Evolutionary conservation across 1,140 invertebrate genomes (phyloP).

Genomic region (Trichomalopsis sarcophagae): DNA sequence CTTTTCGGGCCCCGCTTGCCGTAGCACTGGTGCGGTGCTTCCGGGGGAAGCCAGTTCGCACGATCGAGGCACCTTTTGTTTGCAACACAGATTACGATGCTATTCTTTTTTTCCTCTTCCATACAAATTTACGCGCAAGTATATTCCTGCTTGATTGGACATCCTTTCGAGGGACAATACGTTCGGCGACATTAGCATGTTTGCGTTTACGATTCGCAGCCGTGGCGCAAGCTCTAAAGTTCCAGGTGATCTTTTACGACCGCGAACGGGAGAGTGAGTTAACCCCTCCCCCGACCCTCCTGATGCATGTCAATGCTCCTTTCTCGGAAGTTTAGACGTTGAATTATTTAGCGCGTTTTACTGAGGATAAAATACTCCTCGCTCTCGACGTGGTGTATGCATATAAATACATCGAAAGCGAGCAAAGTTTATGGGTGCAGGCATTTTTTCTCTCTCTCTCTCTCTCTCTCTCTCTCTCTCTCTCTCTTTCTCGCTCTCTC

Average conservation of each 20-base stretch:
- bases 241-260: neutral
- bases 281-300: neutral
- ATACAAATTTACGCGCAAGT: neutral
- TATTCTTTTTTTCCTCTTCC: neutral
- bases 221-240: neutral
- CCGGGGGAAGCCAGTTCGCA: slow-evolving; percentile 83
- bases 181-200: neutral
- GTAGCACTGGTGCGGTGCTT: slow-evolving; percentile 80
- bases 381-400: too few relatives aligned
- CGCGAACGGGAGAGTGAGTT: neutral
- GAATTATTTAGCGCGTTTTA: neutral
- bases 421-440: neutral
- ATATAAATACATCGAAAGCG: neutral
- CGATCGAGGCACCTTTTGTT: slow-evolving; percentile 81
- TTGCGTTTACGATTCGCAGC: neutral
- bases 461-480: too few relatives aligned
- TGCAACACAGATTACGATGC: neutral
- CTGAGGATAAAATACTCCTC: neutral
- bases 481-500: neutral
- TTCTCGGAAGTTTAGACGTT: neutral
- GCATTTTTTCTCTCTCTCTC: neutral
- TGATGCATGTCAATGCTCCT: neutral
- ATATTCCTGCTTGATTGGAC: neutral
- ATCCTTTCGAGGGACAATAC: neutral
- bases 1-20: slow-evolving; percentile 63